Evolutionary conservation across 1,140 invertebrate species (phyloP).

Genomic region (Drosophila leontia): DNA sequence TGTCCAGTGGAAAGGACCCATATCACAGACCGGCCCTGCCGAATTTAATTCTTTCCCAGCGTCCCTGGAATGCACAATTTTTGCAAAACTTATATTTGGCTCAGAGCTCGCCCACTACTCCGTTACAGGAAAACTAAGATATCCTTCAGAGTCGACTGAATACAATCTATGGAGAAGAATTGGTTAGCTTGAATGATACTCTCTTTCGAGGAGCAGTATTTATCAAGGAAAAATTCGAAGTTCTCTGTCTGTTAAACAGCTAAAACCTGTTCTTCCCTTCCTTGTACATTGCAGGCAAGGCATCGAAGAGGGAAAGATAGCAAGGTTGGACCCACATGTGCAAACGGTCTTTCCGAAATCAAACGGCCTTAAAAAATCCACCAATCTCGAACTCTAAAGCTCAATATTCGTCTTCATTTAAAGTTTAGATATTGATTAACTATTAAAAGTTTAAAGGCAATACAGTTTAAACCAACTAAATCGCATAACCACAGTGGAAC

Average conservation of each 20-base stretch:
- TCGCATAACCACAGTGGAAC: too few species aligned
- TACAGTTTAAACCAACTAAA: too few species aligned
- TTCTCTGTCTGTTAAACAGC: neutral
- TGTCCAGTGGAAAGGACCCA: conserved; percentile 1
- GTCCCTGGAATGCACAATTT: neutral
- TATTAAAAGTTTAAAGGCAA: too few species aligned
- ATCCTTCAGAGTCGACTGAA: neutral
- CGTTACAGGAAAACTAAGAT: too few species aligned
- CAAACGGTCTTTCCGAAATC: neutral
- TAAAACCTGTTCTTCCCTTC: neutral
- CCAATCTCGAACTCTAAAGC: too few species aligned
- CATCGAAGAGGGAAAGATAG: neutral
- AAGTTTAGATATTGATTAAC: too few species aligned
- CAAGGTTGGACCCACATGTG: neutral
- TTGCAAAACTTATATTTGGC: neutral
- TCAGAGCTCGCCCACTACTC: neutral
- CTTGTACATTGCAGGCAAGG: neutral
- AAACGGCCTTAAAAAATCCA: neutral
- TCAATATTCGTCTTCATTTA: too few species aligned
- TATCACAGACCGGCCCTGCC: too few species aligned
- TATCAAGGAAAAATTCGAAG: neutral
- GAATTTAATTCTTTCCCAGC: neutral
- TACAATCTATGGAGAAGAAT: neutral
- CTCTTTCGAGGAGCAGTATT: neutral
- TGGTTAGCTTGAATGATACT: neutral